A percentile compares a stretch with the other conserved stretches of the same genome.
These are phyloP conservation scores for Teleopsis dalmanni DNA, from an alignment of 1,140 invertebrate genomes.

Conservation along the genomic window DNA sequence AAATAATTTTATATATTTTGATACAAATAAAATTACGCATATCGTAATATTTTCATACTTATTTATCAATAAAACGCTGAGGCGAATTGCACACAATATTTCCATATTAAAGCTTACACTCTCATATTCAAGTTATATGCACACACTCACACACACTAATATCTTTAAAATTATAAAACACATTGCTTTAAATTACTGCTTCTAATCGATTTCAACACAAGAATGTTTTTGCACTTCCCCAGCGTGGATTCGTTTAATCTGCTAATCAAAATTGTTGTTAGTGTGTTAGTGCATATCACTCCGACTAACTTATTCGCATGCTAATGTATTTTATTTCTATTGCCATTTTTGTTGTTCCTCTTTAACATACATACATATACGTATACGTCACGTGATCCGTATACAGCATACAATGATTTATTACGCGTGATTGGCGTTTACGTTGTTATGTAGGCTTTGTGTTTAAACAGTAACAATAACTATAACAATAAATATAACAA, in stretches of 20 bases:
- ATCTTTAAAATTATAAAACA: too few species aligned
- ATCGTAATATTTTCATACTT: background rate
- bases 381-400: slow-evolving; percentile 21
- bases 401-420: slow-evolving; percentile 26
- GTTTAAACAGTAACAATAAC: background rate
- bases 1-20: background rate
- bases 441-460: slow-evolving; percentile 4
- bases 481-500: background rate
- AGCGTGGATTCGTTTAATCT: background rate
- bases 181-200: too few species aligned
- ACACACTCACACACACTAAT: too few species aligned
- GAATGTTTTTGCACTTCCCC: background rate
- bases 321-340: background rate
- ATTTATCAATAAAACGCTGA: background rate
- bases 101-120: background rate
- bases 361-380: background rate
- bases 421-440: slow-evolving; percentile 41
- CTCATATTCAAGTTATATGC: background rate
- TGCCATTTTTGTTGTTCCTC: background rate
- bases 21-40: background rate
- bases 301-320: background rate
- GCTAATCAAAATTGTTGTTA: background rate
- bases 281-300: background rate
- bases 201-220: too few species aligned
- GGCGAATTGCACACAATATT: background rate